Evolutionary conservation across 92 coral and sea anemone genomes (phyloP).

Genomic region (Galaxea fascicularis): DNA sequence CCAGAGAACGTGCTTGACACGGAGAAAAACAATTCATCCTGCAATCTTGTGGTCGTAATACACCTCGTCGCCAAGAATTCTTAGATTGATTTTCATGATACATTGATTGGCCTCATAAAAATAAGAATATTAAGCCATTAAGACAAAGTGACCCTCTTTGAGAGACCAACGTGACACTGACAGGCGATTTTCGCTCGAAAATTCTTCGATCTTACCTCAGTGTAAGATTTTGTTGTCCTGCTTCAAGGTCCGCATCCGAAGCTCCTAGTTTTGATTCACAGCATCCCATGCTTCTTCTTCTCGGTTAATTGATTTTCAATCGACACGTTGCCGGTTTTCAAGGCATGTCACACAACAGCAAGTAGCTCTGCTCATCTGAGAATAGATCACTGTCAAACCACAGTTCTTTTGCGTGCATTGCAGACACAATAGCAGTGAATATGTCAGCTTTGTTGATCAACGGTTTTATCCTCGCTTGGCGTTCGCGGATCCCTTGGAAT

Average conservation of each 20-base stretch:
- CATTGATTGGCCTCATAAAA: not conserved
- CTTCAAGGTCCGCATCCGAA: constrained; percentile 48
- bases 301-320: constrained; percentile 26
- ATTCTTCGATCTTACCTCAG: constrained; percentile 47
- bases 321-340: constrained; percentile 13
- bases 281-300: constrained; percentile 71
- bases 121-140: not conserved
- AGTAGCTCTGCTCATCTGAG: constrained; percentile 15
- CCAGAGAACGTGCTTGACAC: too few species aligned
- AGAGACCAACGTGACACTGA: not conserved
- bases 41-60: too few species aligned
- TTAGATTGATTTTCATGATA: not conserved
- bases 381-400: constrained; percentile 15
- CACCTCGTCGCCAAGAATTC: not conserved
- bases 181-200: too few species aligned
- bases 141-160: not conserved
- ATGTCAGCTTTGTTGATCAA: constrained; percentile 10
- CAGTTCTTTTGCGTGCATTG: constrained; percentile 8
- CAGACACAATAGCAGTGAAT: constrained; percentile 15
- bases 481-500: constrained; percentile 39
- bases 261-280: constrained; percentile 73
- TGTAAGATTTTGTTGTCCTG: constrained; percentile 50
- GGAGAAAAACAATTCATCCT: too few species aligned
- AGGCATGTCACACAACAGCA: constrained; percentile 27
- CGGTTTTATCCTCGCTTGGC: not conserved